Evolutionary conservation across 1,140 invertebrate genomes (phyloP), one percentile per base, ranked within the genome.

Genomic region (Cheumatopsyche charites): DNA sequence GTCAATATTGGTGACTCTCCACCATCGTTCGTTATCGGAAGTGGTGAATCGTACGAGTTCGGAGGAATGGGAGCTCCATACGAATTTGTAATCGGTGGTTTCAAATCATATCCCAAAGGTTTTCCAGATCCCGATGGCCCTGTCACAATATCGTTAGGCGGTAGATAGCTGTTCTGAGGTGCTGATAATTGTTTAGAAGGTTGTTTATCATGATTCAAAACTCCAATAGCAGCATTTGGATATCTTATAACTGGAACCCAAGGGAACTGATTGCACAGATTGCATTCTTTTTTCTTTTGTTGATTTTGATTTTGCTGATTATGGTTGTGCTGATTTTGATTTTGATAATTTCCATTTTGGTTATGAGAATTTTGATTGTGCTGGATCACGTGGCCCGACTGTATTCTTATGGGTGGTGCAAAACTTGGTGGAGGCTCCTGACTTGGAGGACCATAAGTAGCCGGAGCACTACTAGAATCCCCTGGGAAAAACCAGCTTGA

Each of bases 241-340:
- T 83, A 83, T 78, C 79, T 81, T 52, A 86, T 82, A 75, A 94
- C 87, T 2, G 92, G 92, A 72, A 91, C 87, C 92, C 92, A 94
- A 66, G 92, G 91, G 72, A 88, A 85, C 75, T 87, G 86, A 79
- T 93, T 92, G 77, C 92, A 94, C 63, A 90, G 84, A 78, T 90
- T 89, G 76, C 91, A 93, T 67, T 85, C 82, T 77, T 84, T 85
- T 47, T 83, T 83, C 61, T 79, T 68, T 73, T 79, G 77, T 69
- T 79, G 73, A 76, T 82, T 29, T 77, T 79, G 78, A 65, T 78
- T 15, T 5, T 61, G 55, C 13, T 61, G 29, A 36, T 36, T 36
- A 4, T 36, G 29, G 9, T 36, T 36, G 29, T 36, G 29, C 9
- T 36, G 29, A 36, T 36, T 36, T 36, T 36, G 29, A 36, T 36